A percentile compares a stretch with the other conserved stretches of the same genome.
These are phyloP conservation scores for Mactra quadrangularis DNA, from an alignment of 1,140 invertebrate genomes.

Conservation along the genomic window DNA sequence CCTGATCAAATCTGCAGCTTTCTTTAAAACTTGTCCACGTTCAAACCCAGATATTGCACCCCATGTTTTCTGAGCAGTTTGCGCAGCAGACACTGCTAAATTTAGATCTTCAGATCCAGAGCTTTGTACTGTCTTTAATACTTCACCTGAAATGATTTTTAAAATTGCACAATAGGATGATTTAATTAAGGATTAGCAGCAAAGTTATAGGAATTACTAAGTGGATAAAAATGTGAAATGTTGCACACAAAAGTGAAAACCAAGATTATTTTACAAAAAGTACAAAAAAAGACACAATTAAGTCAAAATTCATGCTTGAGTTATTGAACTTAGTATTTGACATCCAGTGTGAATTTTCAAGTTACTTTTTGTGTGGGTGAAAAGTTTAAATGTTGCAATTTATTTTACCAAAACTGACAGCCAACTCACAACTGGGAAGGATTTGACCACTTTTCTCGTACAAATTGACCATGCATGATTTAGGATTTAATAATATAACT, in stretches of 20 bases:
- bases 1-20: conserved; percentile 79
- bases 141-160: conserved; percentile 74
- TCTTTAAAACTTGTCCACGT: conserved; percentile 78
- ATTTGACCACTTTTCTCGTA: too few relatives aligned
- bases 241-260: conserved; percentile 4
- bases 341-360: too few relatives aligned
- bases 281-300: too few relatives aligned
- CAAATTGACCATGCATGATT: too few relatives aligned
- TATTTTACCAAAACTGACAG: too few relatives aligned
- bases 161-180: neutral
- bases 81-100: conserved; percentile 73
- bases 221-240: neutral
- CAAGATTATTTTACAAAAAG: too few relatives aligned
- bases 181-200: neutral
- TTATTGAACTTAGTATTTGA: too few relatives aligned
- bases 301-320: too few relatives aligned
- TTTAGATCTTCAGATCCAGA: conserved; percentile 78
- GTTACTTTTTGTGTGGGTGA: too few relatives aligned
- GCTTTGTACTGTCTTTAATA: conserved; percentile 67
- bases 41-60: conserved; percentile 79
- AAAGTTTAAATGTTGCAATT: too few relatives aligned
- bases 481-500: too few relatives aligned
- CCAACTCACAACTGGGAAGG: too few relatives aligned
- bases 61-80: conserved; percentile 75
- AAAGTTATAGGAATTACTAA: neutral